Evolutionary conservation across 1,140 invertebrate genomes (phyloP).

Genomic region (Teleogryllus occipitalis): DNA sequence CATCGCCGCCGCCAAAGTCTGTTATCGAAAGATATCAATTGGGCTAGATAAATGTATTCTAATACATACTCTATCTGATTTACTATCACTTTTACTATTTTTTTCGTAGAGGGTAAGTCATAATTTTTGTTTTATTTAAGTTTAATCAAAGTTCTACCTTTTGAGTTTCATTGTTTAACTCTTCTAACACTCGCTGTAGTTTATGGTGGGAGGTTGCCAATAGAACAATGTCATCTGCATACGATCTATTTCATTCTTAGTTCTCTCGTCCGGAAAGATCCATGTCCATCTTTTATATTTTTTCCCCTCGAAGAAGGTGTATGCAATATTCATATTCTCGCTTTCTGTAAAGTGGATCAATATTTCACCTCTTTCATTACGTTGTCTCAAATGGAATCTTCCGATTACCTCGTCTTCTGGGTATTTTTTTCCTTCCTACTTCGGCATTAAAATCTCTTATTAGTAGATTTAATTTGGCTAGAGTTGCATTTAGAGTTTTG

Average conservation of each 20-base stretch:
- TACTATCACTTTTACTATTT: no score
- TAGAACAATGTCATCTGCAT: no score
- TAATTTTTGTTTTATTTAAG: no score
- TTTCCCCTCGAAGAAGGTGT: constrained; percentile 7
- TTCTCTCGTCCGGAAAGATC: background rate
- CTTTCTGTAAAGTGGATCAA: background rate
- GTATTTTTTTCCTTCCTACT: background rate
- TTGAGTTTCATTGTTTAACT: no score
- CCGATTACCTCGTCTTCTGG: background rate
- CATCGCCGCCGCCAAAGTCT: no score
- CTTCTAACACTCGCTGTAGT: no score
- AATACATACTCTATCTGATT: no score
- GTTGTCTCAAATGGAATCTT: background rate
- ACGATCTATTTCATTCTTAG: background rate
- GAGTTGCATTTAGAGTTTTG: background rate
- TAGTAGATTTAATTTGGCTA: background rate
- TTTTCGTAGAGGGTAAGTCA: no score
- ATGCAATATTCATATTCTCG: background rate
- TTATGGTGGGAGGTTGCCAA: no score
- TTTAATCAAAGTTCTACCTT: no score
- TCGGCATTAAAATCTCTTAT: background rate
- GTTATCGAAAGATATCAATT: no score
- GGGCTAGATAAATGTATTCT: no score
- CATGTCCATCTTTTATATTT: constrained; percentile 2
- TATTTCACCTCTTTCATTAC: background rate